phyloP scores from a whole-genome alignment of 2,888 invertebrate species.

The Amiota minor region DNA sequence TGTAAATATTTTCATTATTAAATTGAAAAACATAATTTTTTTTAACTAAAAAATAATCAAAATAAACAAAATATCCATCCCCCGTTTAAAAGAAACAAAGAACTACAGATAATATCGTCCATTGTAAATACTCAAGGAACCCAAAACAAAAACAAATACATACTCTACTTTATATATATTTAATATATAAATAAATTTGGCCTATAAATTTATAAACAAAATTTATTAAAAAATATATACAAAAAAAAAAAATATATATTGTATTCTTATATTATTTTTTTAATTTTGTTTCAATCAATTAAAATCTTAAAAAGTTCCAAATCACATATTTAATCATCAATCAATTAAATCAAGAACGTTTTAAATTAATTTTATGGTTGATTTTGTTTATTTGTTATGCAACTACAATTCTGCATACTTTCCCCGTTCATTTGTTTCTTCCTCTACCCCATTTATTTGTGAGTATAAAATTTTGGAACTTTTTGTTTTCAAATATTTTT shows the following conservation, averaged over 20 bases:
- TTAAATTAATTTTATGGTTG: not conserved
- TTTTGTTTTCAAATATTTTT: conserved; percentile 3
- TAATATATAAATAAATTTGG: no score
- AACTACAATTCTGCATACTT: conserved; percentile 3
- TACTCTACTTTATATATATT: no score
- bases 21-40: conserved; percentile 16
- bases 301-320: not conserved
- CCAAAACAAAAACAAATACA: not conserved
- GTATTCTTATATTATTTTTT: no score
- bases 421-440: conserved; percentile 52
- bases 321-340: not conserved
- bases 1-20: conserved; percentile 65
- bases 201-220: not conserved
- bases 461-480: conserved; percentile 54
- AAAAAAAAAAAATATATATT: conserved; percentile 2
- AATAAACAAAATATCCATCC: conserved; percentile 25
- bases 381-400: not conserved
- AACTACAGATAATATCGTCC: conserved; percentile 11
- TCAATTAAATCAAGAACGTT: not conserved
- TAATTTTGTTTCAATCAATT: not conserved
- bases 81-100: conserved; percentile 5
- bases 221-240: not conserved
- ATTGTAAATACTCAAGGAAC: conserved; percentile 23
- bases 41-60: conserved; percentile 34
- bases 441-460: conserved; percentile 59